Evolutionary conservation across 1,140 invertebrate genomes (phyloP), one percentile per base, ranked within the genome.

Genomic region (Drosophila nebulosa): DNA sequence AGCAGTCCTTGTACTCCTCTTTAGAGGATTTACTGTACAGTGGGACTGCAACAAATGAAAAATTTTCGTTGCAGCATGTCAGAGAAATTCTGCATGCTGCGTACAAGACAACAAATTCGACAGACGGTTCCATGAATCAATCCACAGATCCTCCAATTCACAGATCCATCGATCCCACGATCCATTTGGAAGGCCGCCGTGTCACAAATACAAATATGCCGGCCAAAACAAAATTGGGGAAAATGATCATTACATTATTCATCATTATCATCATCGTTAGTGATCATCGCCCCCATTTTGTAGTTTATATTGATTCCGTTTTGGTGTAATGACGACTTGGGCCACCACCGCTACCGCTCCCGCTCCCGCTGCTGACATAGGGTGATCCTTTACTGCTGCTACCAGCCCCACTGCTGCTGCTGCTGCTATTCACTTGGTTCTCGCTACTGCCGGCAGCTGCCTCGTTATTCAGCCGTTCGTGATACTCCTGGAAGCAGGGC

Each of bases 401-500:
- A 26, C 70, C 50, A 27, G 60, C 74, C 6, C 68, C 60, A 42
- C 58, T 63, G 6, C 51, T 90, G 61, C 64, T 80, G 46, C 64
- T 63, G 52, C 62, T 68, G 32, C 61, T 32, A 65, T 42, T 59
- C 14, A 66, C 4, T 22, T 66, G 56, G 9, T 56, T 63, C 4
- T 42, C 61, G 4, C 61, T 57, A 26, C 64, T 53, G 18, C 65
- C 78, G 5, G 74, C 64, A 18, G 88, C 76, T 30, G 90, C 72
- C 59, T 91, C 90, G 14, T 79, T 90, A 39, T 90, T 90, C 14
- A 91, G 83, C 56, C 90, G 86, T 78, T 96, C 95, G 86, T 96
- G 95, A 88, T 95, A 96, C 84, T 96, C 95, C 90, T 97, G 96
- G 92, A 96, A 97, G 90, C 96, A 97, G 22, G 96, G 96, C 46